Conservation (phyloP, 2,888 invertebrate genomes). For the Drosophila diplacantha region DNA sequence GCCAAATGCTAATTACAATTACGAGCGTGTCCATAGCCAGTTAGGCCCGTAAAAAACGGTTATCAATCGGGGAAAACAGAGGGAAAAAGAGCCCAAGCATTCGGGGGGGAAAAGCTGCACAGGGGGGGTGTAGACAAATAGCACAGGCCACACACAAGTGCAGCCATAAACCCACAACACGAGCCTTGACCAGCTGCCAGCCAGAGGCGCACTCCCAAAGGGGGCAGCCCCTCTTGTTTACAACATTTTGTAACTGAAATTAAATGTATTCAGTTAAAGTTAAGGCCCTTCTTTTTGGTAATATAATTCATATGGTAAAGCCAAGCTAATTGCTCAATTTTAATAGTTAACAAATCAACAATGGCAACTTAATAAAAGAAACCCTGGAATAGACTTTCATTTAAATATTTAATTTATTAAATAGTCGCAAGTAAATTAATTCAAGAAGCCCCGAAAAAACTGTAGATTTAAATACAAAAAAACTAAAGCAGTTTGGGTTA, state of each 20-base stretch:
- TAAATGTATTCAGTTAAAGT: too few species aligned
- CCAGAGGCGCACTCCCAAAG: not conserved
- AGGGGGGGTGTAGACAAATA: not conserved
- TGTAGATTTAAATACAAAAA: not conserved
- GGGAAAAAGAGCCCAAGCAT: constrained; percentile 43
- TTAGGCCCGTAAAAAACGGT: constrained; percentile 45
- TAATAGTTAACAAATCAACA: not conserved
- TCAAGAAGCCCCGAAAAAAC: not conserved
- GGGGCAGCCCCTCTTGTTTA: not conserved
- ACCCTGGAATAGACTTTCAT: not conserved
- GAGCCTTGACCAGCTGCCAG: constrained; percentile 26
- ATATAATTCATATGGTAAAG: not conserved
- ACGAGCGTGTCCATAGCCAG: constrained; percentile 37
- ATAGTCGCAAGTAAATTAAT: not conserved
- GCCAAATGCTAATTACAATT: constrained; percentile 62
- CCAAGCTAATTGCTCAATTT: not conserved
- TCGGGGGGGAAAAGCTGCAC: constrained; percentile 30
- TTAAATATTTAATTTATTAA: not conserved
- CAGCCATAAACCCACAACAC: constrained; percentile 42
- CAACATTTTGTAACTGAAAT: not conserved
- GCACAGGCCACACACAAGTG: constrained; percentile 40
- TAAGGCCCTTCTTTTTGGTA: not conserved
- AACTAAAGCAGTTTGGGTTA: not conserved
- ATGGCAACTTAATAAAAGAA: not conserved
- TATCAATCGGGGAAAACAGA: constrained; percentile 47